Base-by-base conservation (phyloP, 2,113 vertebrate genomes). In the Nannobrachium achirus region DNA sequence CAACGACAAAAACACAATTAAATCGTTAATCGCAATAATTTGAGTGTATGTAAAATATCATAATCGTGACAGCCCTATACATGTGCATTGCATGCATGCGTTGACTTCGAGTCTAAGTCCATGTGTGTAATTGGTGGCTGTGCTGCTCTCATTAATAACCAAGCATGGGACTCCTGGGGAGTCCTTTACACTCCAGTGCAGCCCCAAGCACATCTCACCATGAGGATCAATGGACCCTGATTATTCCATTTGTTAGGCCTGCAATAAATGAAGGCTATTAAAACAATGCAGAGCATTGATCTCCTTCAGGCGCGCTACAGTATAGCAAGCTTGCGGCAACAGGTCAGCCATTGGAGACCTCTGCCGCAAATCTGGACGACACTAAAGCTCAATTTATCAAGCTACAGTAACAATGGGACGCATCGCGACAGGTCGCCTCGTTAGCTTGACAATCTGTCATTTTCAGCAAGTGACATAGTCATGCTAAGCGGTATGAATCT, bases 241-340 rank as follows among this genome's bases (percentile, higher is more conserved):
- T 90, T 88, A 85, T 71, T 86, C 61, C 73, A 82, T 86, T 79
- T 84, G 79, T 81, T 63, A 58, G 60, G 68, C 41, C 41, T 8
- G 18, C 38, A 55, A 78, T 84, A 83, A 86, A 87, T 81, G 45
- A 85, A 76, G 66, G 75, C 80, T 79, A 78, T 81, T 86, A 83
- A 75, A 83, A 56, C n/a, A 33, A 56, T 45, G 44, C 49, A 53
- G 62, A 2, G 56, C 56, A 81, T 84, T 38, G 65, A 89, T 85
- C 65, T 53, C 56, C 57, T 46, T 5, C 1, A 1, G 45, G 33
- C 25, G 3, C 2, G 38, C 41, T 16, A 6, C 3, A 16, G 13
- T 48, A n/a, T 14, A n/a, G 49, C 40, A 18, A 11, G 33, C 41
- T 18, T 18, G 33, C 49, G 53, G 76, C 69, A 82, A 66, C 73